These are phyloP conservation scores for Cinara cedri DNA, from an alignment of 2,888 invertebrate genomes.

Conservation along the genomic window DNA sequence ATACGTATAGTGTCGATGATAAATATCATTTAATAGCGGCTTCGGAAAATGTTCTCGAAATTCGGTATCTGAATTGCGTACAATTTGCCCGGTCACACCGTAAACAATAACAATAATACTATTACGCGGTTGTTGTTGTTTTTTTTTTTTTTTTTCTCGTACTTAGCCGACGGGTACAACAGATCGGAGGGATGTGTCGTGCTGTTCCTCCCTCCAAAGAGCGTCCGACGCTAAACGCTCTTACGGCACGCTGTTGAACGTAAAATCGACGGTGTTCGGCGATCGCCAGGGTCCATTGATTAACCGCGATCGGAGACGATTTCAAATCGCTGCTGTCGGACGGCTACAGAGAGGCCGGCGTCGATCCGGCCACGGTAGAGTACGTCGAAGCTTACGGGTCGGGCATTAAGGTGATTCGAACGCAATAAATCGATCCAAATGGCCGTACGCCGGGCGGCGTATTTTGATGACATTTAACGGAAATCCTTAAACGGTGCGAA, in stretches of 20 bases:
- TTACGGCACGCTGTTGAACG: slow-evolving; percentile 23
- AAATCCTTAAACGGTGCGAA: slow-evolving; percentile 62
- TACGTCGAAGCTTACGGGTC: slow-evolving; percentile 68
- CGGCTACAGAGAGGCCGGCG: slow-evolving; percentile 64
- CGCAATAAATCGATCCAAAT: too few species aligned
- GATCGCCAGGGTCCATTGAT: not conserved
- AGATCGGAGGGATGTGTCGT: slow-evolving; percentile 64
- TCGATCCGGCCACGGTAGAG: slow-evolving; percentile 62
- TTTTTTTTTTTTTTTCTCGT: not conserved
- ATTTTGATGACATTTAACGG: too few species aligned
- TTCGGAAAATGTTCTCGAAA: too few species aligned
- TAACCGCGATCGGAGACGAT: not conserved
- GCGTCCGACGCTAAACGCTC: slow-evolving; percentile 35
- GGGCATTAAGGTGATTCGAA: slow-evolving; percentile 62
- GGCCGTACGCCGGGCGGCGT: too few species aligned
- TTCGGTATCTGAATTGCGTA: too few species aligned
- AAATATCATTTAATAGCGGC: too few species aligned
- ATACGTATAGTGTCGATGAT: too few species aligned
- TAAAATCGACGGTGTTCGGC: slow-evolving; percentile 5
- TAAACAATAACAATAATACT: too few species aligned
- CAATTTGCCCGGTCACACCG: too few species aligned
- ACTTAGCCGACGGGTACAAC: slow-evolving; percentile 64
- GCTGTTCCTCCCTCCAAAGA: slow-evolving; percentile 63
- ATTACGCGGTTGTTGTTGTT: too few species aligned
- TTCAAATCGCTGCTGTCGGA: slow-evolving; percentile 16